Conservation (phyloP, 2,888 invertebrate species). For the Nomada lathburiana region DNA sequence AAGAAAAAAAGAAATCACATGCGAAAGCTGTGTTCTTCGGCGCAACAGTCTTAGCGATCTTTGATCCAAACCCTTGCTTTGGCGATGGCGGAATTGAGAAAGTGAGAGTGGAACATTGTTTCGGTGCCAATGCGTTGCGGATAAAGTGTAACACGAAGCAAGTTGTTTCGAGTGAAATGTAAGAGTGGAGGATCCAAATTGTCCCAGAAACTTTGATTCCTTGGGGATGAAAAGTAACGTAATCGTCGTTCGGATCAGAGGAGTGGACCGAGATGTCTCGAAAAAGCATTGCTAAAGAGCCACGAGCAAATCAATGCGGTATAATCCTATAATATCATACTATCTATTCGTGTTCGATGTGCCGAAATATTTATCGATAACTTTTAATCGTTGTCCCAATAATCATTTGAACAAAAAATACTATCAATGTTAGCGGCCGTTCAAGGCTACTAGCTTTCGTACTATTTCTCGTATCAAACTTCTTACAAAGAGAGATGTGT, state of each 20-base stretch:
- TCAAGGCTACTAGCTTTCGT: constrained; percentile 32
- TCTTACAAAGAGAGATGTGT: constrained; percentile 24
- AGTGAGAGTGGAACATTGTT: neutral
- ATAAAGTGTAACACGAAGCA: neutral
- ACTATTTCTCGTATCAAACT: constrained; percentile 33
- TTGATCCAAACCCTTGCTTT: neutral
- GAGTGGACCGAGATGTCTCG: neutral
- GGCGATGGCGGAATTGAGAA: neutral
- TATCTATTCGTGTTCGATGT: constrained; percentile 52
- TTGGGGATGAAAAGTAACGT: neutral
- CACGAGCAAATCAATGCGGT: constrained; percentile 29
- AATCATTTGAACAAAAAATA: constrained; percentile 14
- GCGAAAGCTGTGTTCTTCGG: neutral
- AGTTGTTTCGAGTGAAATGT: neutral
- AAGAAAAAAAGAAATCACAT: neutral
- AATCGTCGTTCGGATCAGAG: constrained; percentile 4
- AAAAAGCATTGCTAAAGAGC: neutral
- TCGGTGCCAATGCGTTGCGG: constrained; percentile 5
- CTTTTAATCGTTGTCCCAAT: constrained; percentile 44
- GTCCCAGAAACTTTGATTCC: neutral
- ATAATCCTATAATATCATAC: constrained; percentile 42
- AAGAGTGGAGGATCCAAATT: neutral
- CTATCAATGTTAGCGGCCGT: constrained; percentile 13
- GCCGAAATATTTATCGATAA: constrained; percentile 47
- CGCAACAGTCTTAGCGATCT: neutral